Conservation (phyloP, 2,113 vertebrate genomes). For the Mesembrinibis cayennensis region DNA sequence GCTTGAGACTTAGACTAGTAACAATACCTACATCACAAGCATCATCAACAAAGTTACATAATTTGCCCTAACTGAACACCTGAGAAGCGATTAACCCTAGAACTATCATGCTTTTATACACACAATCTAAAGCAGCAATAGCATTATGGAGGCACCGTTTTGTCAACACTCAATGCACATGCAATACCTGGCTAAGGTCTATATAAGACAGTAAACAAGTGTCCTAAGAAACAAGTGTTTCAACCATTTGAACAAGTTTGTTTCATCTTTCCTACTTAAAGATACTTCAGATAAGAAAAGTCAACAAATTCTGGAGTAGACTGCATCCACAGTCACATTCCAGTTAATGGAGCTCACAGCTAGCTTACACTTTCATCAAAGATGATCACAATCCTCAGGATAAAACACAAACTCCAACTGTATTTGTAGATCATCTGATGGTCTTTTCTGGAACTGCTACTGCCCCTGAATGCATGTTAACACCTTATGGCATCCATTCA, state of each 20-base stretch:
- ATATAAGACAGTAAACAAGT: background rate
- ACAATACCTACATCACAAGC: background rate
- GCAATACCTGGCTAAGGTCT: background rate
- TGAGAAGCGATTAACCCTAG: background rate
- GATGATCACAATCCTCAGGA: background rate
- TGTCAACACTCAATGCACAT: background rate
- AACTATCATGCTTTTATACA: background rate
- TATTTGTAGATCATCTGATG: background rate
- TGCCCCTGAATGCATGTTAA: background rate
- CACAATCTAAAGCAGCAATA: background rate
- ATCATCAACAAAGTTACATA: background rate
- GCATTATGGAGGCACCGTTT: background rate
- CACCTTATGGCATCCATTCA: background rate
- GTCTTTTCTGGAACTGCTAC: background rate
- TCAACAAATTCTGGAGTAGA: background rate
- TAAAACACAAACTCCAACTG: background rate
- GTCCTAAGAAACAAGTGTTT: background rate
- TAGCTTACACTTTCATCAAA: background rate
- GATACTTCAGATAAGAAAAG: background rate
- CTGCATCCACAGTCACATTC: background rate
- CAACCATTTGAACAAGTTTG: background rate
- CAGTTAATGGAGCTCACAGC: background rate
- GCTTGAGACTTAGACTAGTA: background rate
- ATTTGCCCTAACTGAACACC: background rate
- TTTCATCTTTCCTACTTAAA: background rate